phyloP scores from a whole-genome alignment of 2,797 vertebrate genomes.

The Bufotes viridis region DNA sequence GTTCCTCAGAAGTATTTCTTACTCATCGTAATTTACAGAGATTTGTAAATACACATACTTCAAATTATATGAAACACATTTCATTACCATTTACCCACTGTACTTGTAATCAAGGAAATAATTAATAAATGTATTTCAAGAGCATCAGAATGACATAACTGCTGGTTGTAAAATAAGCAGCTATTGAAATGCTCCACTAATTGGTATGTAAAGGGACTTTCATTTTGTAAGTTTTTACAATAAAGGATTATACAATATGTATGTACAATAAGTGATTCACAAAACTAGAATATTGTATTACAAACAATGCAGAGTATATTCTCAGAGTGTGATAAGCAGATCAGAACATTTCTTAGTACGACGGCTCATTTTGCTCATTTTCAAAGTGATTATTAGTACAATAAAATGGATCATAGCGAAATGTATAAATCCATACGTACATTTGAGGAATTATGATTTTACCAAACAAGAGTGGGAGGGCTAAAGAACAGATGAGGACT shows the following conservation, averaged over 20 bases:
- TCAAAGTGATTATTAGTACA: too few relatives aligned
- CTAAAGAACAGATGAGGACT: too few relatives aligned
- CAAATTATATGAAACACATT: background rate
- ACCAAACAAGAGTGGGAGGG: too few relatives aligned
- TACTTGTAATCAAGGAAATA: constrained; percentile 36
- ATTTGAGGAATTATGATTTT: too few relatives aligned
- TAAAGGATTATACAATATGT: background rate
- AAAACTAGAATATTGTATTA: background rate
- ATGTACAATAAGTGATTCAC: background rate
- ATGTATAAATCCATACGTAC: too few relatives aligned
- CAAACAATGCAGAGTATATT: background rate
- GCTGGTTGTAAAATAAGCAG: constrained; percentile 6
- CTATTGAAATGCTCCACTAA: constrained; percentile 19
- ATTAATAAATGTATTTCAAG: constrained; percentile 32
- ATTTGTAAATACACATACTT: constrained; percentile 8
- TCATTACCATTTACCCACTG: constrained; percentile 18
- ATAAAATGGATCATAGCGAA: too few relatives aligned
- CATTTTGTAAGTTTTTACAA: background rate
- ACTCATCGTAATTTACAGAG: constrained; percentile 4
- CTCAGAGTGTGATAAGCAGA: background rate
- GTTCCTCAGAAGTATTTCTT: background rate
- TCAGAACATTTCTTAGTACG: background rate
- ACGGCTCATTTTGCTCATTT: background rate
- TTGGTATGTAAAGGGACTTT: background rate
- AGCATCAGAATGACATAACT: constrained; percentile 23